Evolutionary conservation across 2,113 vertebrate species (phyloP).

Genomic region (Gobiocypris rarus): DNA sequence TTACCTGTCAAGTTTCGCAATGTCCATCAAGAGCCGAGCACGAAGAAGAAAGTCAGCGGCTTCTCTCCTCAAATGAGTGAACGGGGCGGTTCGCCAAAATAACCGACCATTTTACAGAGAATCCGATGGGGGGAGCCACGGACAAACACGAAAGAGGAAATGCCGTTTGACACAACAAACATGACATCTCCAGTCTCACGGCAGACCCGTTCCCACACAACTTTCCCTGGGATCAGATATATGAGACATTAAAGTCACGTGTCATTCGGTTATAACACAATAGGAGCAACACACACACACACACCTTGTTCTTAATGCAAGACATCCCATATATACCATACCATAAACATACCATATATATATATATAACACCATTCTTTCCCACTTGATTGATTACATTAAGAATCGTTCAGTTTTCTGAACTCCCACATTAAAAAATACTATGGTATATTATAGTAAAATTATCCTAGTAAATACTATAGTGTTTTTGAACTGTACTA

Average conservation of each 20-base stretch:
- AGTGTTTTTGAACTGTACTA: too few relatives aligned
- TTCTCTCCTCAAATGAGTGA: constrained; percentile 49
- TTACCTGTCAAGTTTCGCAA: constrained; percentile 65
- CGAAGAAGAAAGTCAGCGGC: constrained; percentile 57
- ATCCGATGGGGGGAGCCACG: constrained; percentile 44
- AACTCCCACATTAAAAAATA: too few relatives aligned
- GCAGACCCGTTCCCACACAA: background rate
- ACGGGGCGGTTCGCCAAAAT: constrained; percentile 59
- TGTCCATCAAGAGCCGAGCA: constrained; percentile 53
- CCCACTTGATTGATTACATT: too few relatives aligned
- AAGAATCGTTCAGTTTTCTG: too few relatives aligned
- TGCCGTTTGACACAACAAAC: constrained; percentile 12
- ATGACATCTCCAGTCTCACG: background rate
- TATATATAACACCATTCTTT: too few relatives aligned
- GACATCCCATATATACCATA: too few relatives aligned
- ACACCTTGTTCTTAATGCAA: too few relatives aligned
- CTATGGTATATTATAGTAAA: too few relatives aligned
- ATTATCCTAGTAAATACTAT: too few relatives aligned
- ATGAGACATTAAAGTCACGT: background rate
- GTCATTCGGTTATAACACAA: background rate
- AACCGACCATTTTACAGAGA: constrained; percentile 55
- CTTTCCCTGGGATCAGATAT: background rate
- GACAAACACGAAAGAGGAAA: constrained; percentile 31
- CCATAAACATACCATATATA: too few relatives aligned
- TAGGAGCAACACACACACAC: too few relatives aligned